Evolutionary conservation across 2,888 invertebrate species (phyloP).

Genomic region (Diloba caeruleocephala): DNA sequence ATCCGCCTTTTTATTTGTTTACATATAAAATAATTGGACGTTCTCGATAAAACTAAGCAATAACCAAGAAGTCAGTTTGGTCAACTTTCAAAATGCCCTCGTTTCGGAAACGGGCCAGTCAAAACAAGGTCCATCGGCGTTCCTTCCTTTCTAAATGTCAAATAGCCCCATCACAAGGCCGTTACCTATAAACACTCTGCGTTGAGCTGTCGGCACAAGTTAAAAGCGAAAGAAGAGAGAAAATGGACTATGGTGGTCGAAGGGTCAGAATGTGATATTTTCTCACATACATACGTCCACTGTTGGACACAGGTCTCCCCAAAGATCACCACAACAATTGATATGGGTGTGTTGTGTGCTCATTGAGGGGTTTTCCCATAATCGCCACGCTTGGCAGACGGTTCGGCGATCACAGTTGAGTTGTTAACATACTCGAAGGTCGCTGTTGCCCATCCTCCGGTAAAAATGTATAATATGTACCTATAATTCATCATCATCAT

Average conservation of each 20-base stretch:
- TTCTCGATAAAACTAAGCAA: slow-evolving; percentile 36
- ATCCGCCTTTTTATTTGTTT: not conserved
- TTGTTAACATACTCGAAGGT: too few species aligned
- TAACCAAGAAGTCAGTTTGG: slow-evolving; percentile 40
- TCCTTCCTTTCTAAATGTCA: slow-evolving; percentile 77
- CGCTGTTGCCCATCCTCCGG: too few species aligned
- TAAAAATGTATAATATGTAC: too few species aligned
- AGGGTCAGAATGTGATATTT: not conserved
- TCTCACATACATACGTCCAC: too few species aligned
- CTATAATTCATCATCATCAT: too few species aligned
- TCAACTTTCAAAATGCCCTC: slow-evolving; percentile 71
- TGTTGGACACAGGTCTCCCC: too few species aligned
- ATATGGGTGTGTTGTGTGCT: too few species aligned
- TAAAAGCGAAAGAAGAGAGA: slow-evolving; percentile 9
- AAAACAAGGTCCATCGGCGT: slow-evolving; percentile 71
- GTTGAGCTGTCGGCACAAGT: slow-evolving; percentile 39
- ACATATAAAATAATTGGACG: slow-evolving; percentile 23
- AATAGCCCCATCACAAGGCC: slow-evolving; percentile 73
- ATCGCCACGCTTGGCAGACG: too few species aligned
- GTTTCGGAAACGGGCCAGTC: slow-evolving; percentile 66
- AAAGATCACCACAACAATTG: too few species aligned
- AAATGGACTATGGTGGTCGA: not conserved
- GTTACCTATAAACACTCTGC: slow-evolving; percentile 60
- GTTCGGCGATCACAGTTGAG: too few species aligned
- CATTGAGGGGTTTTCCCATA: too few species aligned